Evolutionary conservation across 1,140 invertebrate species (phyloP), one percentile per base, ranked within the genome.

Genomic region (Drosophila repletoides): DNA sequence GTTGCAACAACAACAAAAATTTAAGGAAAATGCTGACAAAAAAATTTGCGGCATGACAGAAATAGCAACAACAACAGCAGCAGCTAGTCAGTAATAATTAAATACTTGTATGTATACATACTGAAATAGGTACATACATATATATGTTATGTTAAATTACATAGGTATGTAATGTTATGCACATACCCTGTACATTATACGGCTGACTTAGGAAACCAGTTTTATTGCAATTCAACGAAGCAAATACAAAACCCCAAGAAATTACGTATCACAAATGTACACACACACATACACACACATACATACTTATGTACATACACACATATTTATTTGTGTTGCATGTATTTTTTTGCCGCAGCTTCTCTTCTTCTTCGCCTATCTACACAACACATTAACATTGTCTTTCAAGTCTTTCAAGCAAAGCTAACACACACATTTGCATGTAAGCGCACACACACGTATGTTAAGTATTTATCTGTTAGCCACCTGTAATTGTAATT

Each of bases 181-280:
- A 41, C 46, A 68, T 71, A n/a, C 65, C 31, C 49, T 72, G 63
- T 75, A 80, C 80, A 80, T 87, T 84, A 75, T 80, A 65, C 80
- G 75, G 34, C 59, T 77, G 76, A 86, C 48, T 86, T 61, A 84
- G 68, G 71, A 67, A 84, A 84, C 80, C 80, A 66, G 80, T 84
- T 86, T 86, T 72, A 84, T 86, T 84, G 80, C 80, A 84, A 84
- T 80, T 75, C 64, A 70, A 72, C 64, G 60, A 74, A 84, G 40
- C 74, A 55, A 70, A 66, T 60, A 61, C 72, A 83, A 81, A 77
- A 48, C 73, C 58, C 38, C 75, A 76, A 84, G 81, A 87, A 87
- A 84, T 84, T 86, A 84, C 80, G 80, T 84, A 86, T 79, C 80
- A 86, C 79, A 72, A 79, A 84, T 74, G 56, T 83, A 66, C 40